These are phyloP conservation scores for Ceramica pisi DNA, from an alignment of 2,888 invertebrate species.

Conservation along the genomic window DNA sequence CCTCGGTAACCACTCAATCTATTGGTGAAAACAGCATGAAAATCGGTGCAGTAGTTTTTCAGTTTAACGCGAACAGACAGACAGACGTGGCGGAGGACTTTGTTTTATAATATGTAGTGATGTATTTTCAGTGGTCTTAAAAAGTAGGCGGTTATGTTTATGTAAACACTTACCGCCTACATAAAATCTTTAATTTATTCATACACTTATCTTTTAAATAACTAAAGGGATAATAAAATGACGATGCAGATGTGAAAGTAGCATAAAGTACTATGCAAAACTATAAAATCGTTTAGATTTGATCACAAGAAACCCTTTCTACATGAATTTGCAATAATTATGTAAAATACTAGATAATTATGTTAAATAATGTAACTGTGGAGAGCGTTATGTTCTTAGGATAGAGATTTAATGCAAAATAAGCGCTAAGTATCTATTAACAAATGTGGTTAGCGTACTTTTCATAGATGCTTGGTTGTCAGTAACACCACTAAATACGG, in stretches of 20 bases:
- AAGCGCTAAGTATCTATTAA: constrained; percentile 49
- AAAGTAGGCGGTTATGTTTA: constrained; percentile 8
- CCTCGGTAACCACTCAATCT: too few relatives aligned
- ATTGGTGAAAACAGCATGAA: too few relatives aligned
- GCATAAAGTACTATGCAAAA: constrained; percentile 63
- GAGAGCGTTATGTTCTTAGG: constrained; percentile 42
- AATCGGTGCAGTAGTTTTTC: too few relatives aligned
- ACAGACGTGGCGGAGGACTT: too few relatives aligned
- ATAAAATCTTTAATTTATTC: constrained; percentile 37
- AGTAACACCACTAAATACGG: not conserved
- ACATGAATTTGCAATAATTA: constrained; percentile 80
- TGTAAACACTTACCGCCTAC: constrained; percentile 28
- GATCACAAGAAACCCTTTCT: constrained; percentile 73
- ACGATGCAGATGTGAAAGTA: constrained; percentile 70
- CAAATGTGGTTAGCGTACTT: constrained; percentile 19
- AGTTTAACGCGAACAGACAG: too few relatives aligned
- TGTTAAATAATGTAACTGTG: constrained; percentile 65
- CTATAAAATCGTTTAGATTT: constrained; percentile 70
- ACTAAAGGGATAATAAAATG: constrained; percentile 51
- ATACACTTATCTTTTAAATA: constrained; percentile 46
- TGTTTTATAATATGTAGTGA: too few relatives aligned
- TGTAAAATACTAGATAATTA: constrained; percentile 74
- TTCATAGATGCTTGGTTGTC: not conserved
- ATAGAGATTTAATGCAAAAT: constrained; percentile 58
- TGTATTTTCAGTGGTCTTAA: not conserved